phyloP scores from a whole-genome alignment of 2,888 invertebrate species.

The Agrochola litura region DNA sequence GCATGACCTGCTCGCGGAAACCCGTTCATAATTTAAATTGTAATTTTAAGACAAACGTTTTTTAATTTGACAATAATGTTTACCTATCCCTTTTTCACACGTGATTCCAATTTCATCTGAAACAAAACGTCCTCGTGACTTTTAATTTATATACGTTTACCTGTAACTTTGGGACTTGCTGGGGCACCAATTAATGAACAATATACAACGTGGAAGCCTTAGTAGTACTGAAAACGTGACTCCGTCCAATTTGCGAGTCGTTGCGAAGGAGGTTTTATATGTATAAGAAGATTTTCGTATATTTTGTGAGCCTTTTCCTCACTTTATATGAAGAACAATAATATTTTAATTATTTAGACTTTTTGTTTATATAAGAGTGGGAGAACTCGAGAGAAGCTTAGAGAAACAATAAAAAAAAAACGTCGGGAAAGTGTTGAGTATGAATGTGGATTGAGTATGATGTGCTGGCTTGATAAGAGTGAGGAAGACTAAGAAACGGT shows the following conservation, averaged over 20 bases:
- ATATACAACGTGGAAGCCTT: slow-evolving; percentile 31
- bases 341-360: not conserved
- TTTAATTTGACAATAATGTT: not conserved
- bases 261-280: not conserved
- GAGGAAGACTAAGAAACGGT: not conserved
- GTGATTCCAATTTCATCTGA: slow-evolving; percentile 10
- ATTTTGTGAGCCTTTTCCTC: slow-evolving; percentile 24
- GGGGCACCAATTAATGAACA: slow-evolving; percentile 8
- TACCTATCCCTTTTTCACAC: not conserved
- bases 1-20: not conserved
- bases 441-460: not conserved
- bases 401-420: not conserved
- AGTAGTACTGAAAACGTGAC: slow-evolving; percentile 35
- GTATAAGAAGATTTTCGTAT: not conserved
- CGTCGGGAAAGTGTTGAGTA: not conserved
- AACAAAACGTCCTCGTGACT: slow-evolving; percentile 5
- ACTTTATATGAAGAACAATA: not conserved
- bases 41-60: not conserved
- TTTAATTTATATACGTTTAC: not conserved
- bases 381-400: not conserved
- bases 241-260: slow-evolving; percentile 26
- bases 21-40: not conserved
- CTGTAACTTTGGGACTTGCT: not conserved
- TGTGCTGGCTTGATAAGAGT: not conserved
- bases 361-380: not conserved